These are phyloP conservation scores for Dromococcyx pavoninus DNA, from an alignment of 2,797 vertebrate species.

Conservation along the genomic window DNA sequence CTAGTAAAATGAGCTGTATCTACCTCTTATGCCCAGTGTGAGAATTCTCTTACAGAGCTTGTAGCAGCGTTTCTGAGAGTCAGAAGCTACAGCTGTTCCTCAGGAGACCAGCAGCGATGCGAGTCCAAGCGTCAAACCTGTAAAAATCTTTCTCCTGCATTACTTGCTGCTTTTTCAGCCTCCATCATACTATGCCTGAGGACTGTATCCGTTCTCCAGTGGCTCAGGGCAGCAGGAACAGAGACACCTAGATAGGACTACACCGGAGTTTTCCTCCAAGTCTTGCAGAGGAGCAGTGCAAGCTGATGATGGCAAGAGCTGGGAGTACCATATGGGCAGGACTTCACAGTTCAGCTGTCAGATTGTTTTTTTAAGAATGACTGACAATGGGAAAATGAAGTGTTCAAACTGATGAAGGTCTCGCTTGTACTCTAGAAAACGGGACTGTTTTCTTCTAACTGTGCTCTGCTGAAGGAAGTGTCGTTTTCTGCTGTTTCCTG, in stretches of 20 bases:
- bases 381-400: neutral
- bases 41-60: neutral
- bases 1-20: neutral
- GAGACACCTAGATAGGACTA: neutral
- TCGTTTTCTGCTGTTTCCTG: neutral
- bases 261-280: neutral
- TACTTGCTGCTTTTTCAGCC: neutral
- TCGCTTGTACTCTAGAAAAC: neutral
- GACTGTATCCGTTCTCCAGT: neutral
- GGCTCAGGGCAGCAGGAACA: neutral
- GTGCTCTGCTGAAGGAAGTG: neutral
- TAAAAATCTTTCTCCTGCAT: neutral
- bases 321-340: neutral
- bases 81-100: slow-evolving; percentile 1
- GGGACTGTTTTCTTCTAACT: neutral
- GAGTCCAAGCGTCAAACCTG: neutral
- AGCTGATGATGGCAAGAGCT: accelerated
- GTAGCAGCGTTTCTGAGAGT: neutral
- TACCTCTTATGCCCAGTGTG: neutral
- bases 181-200: neutral
- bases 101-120: neutral
- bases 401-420: neutral
- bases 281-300: neutral
- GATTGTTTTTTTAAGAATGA: neutral
- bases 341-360: neutral